phyloP scores from a whole-genome alignment of 1,140 invertebrate genomes.

The Phocides pigmalion region DNA sequence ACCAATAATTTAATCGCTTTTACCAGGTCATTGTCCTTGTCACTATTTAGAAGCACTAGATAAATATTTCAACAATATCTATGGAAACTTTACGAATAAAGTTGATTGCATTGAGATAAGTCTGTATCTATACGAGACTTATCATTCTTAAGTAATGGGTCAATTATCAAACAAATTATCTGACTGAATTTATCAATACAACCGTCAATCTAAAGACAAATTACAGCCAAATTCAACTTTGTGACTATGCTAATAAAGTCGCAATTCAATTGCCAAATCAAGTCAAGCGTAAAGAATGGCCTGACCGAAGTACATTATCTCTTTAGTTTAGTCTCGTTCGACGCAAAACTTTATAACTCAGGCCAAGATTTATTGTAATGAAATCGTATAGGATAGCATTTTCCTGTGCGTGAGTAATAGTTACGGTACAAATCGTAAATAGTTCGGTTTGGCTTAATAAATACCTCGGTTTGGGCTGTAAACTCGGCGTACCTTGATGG shows the following conservation, averaged over 20 bases:
- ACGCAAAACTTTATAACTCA: constrained; percentile 70
- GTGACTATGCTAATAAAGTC: constrained; percentile 29
- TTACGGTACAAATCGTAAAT: constrained; percentile 64
- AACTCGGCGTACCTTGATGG: constrained; percentile 44
- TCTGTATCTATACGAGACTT: constrained; percentile 35
- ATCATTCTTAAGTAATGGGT: constrained; percentile 59
- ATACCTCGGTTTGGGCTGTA: constrained; percentile 54
- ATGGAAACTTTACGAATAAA: neutral
- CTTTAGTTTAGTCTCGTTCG: constrained; percentile 64
- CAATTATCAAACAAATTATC: constrained; percentile 62
- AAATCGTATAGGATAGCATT: constrained; percentile 72
- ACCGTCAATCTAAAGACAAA: neutral
- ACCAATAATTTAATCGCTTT: constrained; percentile 28
- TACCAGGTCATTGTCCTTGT: constrained; percentile 5
- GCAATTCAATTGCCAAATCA: constrained; percentile 39
- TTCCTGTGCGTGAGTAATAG: constrained; percentile 64
- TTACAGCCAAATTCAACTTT: constrained; percentile 29
- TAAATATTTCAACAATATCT: constrained; percentile 22
- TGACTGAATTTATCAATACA: constrained; percentile 54
- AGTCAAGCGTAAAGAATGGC: constrained; percentile 57
- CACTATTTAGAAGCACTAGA: constrained; percentile 14
- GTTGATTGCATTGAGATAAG: constrained; percentile 21
- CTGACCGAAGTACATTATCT: constrained; percentile 70
- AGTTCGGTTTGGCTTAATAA: constrained; percentile 59
- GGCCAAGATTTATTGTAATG: constrained; percentile 73